Evolutionary conservation across 2,888 invertebrate genomes (phyloP).

Genomic region (Polyommatus icarus): DNA sequence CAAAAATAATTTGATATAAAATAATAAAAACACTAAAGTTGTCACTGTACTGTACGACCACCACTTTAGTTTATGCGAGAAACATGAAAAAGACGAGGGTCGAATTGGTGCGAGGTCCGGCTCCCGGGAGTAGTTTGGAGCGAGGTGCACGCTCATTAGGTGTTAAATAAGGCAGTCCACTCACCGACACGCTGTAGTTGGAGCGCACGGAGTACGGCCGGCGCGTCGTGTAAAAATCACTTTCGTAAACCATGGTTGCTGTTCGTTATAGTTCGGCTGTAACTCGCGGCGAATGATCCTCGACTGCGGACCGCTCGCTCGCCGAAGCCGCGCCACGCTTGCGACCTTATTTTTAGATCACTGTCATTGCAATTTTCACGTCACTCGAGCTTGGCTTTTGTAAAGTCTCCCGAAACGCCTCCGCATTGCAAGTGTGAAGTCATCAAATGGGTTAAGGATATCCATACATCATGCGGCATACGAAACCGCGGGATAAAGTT

Average conservation of each 20-base stretch:
- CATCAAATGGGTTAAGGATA: slow-evolving; percentile 73
- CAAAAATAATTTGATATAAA: not conserved
- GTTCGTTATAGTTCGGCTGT: slow-evolving; percentile 70
- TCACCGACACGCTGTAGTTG: slow-evolving; percentile 89
- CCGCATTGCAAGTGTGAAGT: slow-evolving; percentile 48
- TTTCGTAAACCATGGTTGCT: slow-evolving; percentile 93
- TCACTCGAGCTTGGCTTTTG: slow-evolving; percentile 62
- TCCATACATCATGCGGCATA: slow-evolving; percentile 51
- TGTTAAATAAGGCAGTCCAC: slow-evolving; percentile 60
- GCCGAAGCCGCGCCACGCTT: slow-evolving; percentile 54
- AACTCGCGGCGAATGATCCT: slow-evolving; percentile 74
- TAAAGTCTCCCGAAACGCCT: slow-evolving; percentile 55
- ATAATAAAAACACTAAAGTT: slow-evolving; percentile 21
- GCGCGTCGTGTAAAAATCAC: slow-evolving; percentile 94
- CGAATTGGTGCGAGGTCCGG: slow-evolving; percentile 76
- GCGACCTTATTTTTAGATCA: slow-evolving; percentile 74
- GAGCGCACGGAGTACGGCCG: slow-evolving; percentile 89
- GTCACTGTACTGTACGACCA: slow-evolving; percentile 35
- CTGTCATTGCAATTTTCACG: slow-evolving; percentile 79
- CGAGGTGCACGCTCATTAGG: slow-evolving; percentile 63
- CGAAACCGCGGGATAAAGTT: slow-evolving; percentile 43
- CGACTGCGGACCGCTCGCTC: slow-evolving; percentile 67
- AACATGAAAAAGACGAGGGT: slow-evolving; percentile 56
- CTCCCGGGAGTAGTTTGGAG: slow-evolving; percentile 70
- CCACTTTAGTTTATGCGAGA: slow-evolving; percentile 46